These are phyloP conservation scores for Eumaeus atala DNA, from an alignment of 1,140 invertebrate species.

Conservation along the genomic window DNA sequence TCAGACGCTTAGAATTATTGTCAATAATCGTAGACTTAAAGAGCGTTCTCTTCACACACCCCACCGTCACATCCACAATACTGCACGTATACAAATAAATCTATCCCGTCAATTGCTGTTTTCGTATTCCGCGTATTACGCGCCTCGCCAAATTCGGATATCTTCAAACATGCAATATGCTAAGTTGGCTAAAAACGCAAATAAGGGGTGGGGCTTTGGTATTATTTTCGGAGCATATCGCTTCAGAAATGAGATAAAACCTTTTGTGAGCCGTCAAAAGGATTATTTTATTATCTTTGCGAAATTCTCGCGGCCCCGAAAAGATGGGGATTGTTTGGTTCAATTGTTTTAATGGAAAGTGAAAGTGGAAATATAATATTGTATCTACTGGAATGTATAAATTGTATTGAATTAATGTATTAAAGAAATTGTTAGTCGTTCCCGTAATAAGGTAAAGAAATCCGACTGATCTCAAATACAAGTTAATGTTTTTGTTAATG, in stretches of 20 bases:
- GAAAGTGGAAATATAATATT: neutral
- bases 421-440: neutral
- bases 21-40: too few species aligned
- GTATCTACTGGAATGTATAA: neutral
- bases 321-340: conserved; percentile 21
- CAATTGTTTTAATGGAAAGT: conserved; percentile 3
- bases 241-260: conserved; percentile 40
- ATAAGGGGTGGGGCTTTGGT: conserved; percentile 27
- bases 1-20: too few species aligned
- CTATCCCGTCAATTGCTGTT: too few species aligned
- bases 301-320: conserved; percentile 30
- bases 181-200: conserved; percentile 24
- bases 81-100: too few species aligned
- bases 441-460: too few species aligned
- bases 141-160: neutral
- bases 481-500: too few species aligned
- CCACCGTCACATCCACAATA: too few species aligned
- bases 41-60: too few species aligned
- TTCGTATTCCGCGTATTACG: too few species aligned
- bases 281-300: conserved; percentile 53
- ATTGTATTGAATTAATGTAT: neutral
- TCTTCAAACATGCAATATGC: conserved; percentile 22
- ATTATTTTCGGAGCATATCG: conserved; percentile 39
- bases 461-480: too few species aligned
- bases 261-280: conserved; percentile 28